phyloP scores from a whole-genome alignment of 1,140 invertebrate species.

The Anastrepha obliqua region DNA sequence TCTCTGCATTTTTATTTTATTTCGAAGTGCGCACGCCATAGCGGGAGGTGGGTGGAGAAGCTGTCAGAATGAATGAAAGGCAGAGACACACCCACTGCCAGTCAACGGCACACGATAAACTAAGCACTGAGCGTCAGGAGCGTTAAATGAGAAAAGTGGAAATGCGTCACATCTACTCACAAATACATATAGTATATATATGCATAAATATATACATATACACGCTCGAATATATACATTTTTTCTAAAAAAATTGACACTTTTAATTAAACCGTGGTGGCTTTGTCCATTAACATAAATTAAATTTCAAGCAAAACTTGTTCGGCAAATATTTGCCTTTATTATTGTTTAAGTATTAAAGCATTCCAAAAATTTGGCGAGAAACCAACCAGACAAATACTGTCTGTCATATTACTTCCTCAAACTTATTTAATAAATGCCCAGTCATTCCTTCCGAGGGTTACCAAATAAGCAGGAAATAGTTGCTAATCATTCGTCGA shows the following conservation, averaged over 20 bases:
- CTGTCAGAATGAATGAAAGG: constrained; percentile 74
- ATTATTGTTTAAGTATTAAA: no score
- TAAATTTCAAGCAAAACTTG: no score
- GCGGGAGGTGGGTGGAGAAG: constrained; percentile 69
- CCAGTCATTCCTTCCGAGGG: constrained; percentile 6
- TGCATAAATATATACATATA: neutral
- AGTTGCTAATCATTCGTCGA: constrained; percentile 38
- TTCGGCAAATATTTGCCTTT: no score
- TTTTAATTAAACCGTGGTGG: no score
- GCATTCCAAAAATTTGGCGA: no score
- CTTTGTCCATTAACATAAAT: no score
- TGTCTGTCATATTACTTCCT: neutral
- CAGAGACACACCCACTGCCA: constrained; percentile 70
- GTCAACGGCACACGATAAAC: constrained; percentile 35
- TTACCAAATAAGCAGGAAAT: constrained; percentile 23
- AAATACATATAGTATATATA: neutral
- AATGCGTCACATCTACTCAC: neutral
- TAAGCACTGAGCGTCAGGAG: constrained; percentile 16
- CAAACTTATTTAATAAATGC: neutral
- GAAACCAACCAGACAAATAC: no score
- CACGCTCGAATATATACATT: neutral
- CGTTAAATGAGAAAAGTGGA: neutral
- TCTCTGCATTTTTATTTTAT: neutral
- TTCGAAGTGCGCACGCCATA: constrained; percentile 56
- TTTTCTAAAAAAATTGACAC: neutral